Evolutionary conservation across 2,888 invertebrate species (phyloP).

Genomic region (Pseudeuparius sepicola): DNA sequence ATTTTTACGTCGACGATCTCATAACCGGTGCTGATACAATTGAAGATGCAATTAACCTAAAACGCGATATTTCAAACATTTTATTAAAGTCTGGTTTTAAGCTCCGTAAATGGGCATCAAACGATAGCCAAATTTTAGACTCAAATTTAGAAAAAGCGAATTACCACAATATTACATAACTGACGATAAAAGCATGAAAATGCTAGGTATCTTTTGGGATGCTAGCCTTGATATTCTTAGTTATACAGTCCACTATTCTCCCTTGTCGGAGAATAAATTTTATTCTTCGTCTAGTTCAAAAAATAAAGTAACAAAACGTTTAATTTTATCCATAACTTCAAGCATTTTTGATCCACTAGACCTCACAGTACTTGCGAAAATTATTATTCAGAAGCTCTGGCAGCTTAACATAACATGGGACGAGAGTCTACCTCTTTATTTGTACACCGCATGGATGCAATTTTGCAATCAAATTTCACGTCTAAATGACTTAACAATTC

Average conservation of each 20-base stretch:
- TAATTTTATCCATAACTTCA: slow-evolving; percentile 20
- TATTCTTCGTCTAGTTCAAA: slow-evolving; percentile 2
- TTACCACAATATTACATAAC: no score
- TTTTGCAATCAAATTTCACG: slow-evolving; percentile 9
- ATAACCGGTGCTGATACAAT: slow-evolving; percentile 11
- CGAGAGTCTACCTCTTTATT: slow-evolving; percentile 16
- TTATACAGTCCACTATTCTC: no score
- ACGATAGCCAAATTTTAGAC: no score
- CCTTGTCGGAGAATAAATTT: no score
- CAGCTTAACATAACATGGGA: slow-evolving; percentile 22
- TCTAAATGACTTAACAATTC: slow-evolving; percentile 14
- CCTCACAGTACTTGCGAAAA: slow-evolving; percentile 23
- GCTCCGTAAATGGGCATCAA: slow-evolving; percentile 14
- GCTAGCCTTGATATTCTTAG: no score
- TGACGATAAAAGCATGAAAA: slow-evolving; percentile 9
- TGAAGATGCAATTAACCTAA: slow-evolving; percentile 9
- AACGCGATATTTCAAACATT: slow-evolving; percentile 4
- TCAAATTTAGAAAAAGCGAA: no score
- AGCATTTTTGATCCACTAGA: slow-evolving; percentile 25
- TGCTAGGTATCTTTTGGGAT: slow-evolving; percentile 12
- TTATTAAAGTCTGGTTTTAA: slow-evolving; percentile 11
- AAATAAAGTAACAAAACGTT: slow-evolving; percentile 17
- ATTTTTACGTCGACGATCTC: slow-evolving; percentile 19
- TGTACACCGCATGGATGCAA: slow-evolving; percentile 12
- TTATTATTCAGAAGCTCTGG: slow-evolving; percentile 20